Percentiles rank a stretch among this genome's conserved stretches.
These are phyloP conservation scores for Tauraco hartlaubi DNA, from an alignment of 2,797 vertebrate species.

Conservation along the genomic window DNA sequence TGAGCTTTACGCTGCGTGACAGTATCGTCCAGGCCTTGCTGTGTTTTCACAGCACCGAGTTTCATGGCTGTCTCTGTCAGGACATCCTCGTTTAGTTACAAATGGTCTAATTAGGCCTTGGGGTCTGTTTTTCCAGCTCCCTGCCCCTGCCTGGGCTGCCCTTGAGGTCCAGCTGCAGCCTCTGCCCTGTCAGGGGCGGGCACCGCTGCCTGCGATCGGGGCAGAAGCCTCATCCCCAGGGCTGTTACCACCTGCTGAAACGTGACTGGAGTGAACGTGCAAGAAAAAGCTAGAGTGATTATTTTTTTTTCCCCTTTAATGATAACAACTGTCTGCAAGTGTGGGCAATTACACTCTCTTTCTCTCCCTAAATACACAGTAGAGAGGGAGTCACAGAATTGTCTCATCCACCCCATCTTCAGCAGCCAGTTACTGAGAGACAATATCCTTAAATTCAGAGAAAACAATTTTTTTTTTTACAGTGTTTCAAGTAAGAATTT, in stretches of 20 bases:
- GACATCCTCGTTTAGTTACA: neutral
- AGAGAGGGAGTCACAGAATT: neutral
- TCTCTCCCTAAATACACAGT: neutral
- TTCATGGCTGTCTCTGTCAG: neutral
- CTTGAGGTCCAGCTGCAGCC: neutral
- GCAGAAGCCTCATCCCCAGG: neutral
- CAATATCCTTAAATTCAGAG: neutral
- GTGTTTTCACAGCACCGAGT: neutral
- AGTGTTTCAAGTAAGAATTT: neutral
- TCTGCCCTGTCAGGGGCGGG: neutral
- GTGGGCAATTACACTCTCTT: neutral
- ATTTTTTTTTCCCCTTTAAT: neutral
- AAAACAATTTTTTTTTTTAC: neutral
- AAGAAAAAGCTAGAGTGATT: neutral
- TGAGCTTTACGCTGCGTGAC: neutral
- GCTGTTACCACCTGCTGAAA: neutral
- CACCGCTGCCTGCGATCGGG: rapidly evolving
- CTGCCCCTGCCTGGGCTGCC: neutral
- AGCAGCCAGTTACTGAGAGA: neutral
- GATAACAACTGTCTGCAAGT: neutral
- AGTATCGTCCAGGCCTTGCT: rapidly evolving
- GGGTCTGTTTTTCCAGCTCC: neutral
- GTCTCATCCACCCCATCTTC: neutral
- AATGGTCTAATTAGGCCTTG: neutral
- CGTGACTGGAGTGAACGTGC: neutral